Base-by-base conservation (phyloP, 2,888 invertebrate species). In the Amblyjoppa proteus region DNA sequence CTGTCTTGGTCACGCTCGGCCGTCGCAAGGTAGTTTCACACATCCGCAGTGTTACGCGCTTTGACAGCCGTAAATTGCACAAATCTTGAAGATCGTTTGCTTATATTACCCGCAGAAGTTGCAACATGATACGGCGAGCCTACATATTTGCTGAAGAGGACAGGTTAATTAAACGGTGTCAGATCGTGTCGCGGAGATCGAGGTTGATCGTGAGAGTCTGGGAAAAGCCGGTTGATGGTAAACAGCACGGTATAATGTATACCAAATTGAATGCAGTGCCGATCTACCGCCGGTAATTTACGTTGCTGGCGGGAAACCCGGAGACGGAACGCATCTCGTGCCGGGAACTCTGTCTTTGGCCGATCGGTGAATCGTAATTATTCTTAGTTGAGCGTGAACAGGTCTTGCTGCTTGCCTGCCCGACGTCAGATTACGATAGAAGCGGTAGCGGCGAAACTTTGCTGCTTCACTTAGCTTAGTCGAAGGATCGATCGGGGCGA, bases 311-410 rank as follows among this genome's bases (percentile, higher is more conserved):
- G 28, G 20, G 49, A 38, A 79, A 25, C 11, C 38, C 51, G 38
- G 38, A 68, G 51, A 41, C 64, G 41, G 31, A 70, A 79, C n/a
- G 11, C 70, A 41, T 70, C 38, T 25, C 51, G 49, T 58, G 49
- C 34, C 25, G n/a, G 11, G 64, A 58, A 73, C 58, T 83, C 66
- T 77, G 70, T 73, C 77, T 71, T 45, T 73, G 82, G 76, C 64
- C 56, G 71, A 77, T 82, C 76, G 70, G 51, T 70, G 34, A 58
- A 58, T 76, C 71, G 81, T 82, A 82, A 82, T 76, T 82, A 82
- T 82, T 82, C 70, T 64, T 70, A 61, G 51, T 68, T 64, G 53
- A 20, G 49, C 16, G 70, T 75, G 74, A 69, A 81, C 69, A 49
- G 58, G 75, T 38, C n/a, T 73, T 38, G 45, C 45, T 73, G 66